Evolutionary conservation across 2,888 invertebrate genomes (phyloP).

Genomic region (Pollenia griseotomentosa): DNA sequence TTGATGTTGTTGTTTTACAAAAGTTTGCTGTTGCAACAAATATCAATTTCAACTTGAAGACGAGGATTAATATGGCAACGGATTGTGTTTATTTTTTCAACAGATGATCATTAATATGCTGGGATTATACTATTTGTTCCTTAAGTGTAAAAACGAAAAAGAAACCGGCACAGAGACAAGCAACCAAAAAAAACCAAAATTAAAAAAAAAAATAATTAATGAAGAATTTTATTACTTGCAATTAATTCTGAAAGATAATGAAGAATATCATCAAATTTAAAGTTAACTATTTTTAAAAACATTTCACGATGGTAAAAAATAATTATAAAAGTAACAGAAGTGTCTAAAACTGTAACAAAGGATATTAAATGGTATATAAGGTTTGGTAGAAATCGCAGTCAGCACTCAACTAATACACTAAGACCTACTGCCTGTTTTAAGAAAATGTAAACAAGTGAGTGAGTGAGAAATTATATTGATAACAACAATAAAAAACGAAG

Average conservation of each 20-base stretch:
- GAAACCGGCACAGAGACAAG: not conserved
- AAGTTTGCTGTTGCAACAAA: conserved; percentile 51
- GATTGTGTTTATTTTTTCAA: conserved; percentile 37
- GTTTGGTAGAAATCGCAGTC: too few species aligned
- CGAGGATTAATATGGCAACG: conserved; percentile 47
- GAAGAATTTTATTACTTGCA: not conserved
- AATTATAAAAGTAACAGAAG: too few species aligned
- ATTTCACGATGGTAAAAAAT: too few species aligned
- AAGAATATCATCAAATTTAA: not conserved
- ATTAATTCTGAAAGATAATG: not conserved
- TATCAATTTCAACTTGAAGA: conserved; percentile 58
- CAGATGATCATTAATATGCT: conserved; percentile 57
- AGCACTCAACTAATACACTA: too few species aligned
- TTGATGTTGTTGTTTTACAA: conserved; percentile 36
- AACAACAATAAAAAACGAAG: too few species aligned
- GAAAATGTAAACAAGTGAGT: too few species aligned
- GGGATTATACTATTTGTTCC: conserved; percentile 44
- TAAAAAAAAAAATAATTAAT: not conserved
- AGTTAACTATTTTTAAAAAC: not conserved
- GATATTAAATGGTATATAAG: too few species aligned
- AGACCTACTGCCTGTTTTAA: too few species aligned
- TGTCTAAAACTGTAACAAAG: too few species aligned
- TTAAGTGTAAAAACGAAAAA: not conserved
- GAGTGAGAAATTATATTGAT: too few species aligned
- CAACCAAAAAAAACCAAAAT: not conserved